Evolutionary conservation across 2,113 vertebrate species (phyloP), one percentile per base, ranked within the genome.

Genomic region (Corydoras sp.): DNA sequence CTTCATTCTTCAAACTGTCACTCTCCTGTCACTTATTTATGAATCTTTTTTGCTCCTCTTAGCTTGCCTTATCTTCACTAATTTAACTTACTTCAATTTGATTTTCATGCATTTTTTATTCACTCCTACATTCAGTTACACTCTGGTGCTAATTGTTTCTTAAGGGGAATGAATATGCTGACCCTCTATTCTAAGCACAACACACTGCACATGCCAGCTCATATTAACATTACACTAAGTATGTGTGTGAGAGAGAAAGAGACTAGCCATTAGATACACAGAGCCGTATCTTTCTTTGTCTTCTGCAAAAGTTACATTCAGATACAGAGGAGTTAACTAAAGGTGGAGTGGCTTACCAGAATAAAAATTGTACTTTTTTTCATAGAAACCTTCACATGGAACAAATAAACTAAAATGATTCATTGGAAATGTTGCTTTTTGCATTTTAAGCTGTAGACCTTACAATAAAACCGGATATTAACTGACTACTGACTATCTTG

Each of bases 71-170:
- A n/a, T 56, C 54, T n/a, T 56, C 12, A 56, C 13, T 56, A n/a
- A 56, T 56, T 56, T 15, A 56, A n/a, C 51, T 53, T 8, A 12
- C 51, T 66, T 67, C n/a, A 56, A 43, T 35, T 59, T 14, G 9
- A 50, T 73, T 61, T 67, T 66, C 50, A 11, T 10, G 4, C 56
- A 74, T 68, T 56, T 69, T 69, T 75, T 64, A 65, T 75, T 58
- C 24, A 69, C 51, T 10, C 13, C 8, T 50, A 65, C 18, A 72
- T 69, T 75, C n/a, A 3, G 24, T 74, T 56, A 68, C 61, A 62
- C 32, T 69, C 50, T 58, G 53, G 50, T 30, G 11, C 60, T 69
- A 75, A 69, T 68, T 74, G 58, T 67, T 65, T 69, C 56, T 69
- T 64, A 58, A 53, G 15, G 50, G 73, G 31, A 59, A 60, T 75